Conservation (phyloP, 1,140 invertebrate species). For the Zaprionus lachaisei region DNA sequence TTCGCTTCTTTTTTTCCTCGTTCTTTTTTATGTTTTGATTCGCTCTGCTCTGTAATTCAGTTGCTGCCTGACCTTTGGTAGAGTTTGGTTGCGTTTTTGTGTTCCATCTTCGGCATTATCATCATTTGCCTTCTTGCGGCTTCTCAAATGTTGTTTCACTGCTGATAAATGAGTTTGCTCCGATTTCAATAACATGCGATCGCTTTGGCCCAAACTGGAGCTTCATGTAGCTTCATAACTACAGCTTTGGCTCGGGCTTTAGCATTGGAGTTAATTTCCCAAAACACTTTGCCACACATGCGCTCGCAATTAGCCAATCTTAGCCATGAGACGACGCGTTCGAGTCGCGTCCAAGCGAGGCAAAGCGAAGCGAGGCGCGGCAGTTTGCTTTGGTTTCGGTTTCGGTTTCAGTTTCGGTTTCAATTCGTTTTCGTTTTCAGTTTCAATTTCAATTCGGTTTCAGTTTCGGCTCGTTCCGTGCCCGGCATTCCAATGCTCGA, state of each 20-base stretch:
- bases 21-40: background rate
- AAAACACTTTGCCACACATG: slow-evolving; percentile 54
- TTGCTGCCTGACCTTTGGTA: slow-evolving; percentile 25
- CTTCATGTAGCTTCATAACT: background rate
- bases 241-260: slow-evolving; percentile 5
- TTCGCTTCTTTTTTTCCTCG: background rate
- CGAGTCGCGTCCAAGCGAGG: background rate
- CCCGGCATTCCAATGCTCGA: slow-evolving; percentile 55
- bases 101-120: slow-evolving; percentile 29
- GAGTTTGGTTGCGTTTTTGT: slow-evolving; percentile 24
- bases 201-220: slow-evolving; percentile 11
- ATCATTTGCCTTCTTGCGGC: slow-evolving; percentile 20
- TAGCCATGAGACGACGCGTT: slow-evolving; percentile 60
- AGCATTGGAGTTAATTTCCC: slow-evolving; percentile 74
- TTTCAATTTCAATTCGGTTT: slow-evolving; percentile 23
- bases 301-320: slow-evolving; percentile 73
- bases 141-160: slow-evolving; percentile 28
- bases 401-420: slow-evolving; percentile 38
- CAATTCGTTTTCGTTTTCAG: slow-evolving; percentile 11
- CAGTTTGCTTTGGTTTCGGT: slow-evolving; percentile 16
- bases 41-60: background rate
- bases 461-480: slow-evolving; percentile 52
- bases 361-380: background rate
- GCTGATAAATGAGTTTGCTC: slow-evolving; percentile 74
- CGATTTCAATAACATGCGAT: slow-evolving; percentile 70